phyloP scores from a whole-genome alignment of 30 jellyfish, hydroid and myxozoan genomes.

The Phacellophora camtschatica region DNA sequence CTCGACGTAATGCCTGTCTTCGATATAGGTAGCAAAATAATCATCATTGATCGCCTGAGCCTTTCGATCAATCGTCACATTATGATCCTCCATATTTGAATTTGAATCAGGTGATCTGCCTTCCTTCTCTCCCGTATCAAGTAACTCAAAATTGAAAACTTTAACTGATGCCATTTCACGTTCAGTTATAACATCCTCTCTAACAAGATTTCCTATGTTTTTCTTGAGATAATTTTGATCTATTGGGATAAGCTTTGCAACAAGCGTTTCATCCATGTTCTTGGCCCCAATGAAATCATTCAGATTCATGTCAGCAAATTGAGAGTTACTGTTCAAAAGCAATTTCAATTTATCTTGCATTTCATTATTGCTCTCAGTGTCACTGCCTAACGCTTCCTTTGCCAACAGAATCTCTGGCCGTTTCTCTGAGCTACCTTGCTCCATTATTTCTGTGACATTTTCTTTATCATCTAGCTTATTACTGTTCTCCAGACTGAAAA shows the following conservation, averaged over 20 bases:
- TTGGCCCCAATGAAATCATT: background rate
- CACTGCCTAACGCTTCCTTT: background rate
- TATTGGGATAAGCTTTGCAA: no score
- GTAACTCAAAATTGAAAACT: background rate
- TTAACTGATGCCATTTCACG: background rate
- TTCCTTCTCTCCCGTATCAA: background rate
- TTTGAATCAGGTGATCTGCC: background rate
- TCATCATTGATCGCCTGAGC: background rate
- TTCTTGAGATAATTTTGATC: no score
- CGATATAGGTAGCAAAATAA: background rate
- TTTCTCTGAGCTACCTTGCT: background rate
- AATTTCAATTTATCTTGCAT: background rate
- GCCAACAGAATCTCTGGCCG: background rate
- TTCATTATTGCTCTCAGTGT: background rate
- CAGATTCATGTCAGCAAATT: background rate
- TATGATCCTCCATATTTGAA: background rate
- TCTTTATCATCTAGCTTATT: background rate
- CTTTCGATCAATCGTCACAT: background rate
- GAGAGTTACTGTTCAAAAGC: background rate
- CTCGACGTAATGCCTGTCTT: conserved; percentile 22
- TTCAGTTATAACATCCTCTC: background rate
- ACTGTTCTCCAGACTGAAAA: background rate
- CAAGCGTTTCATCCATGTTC: background rate
- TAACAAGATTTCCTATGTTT: background rate
- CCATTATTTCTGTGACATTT: background rate